Evolutionary conservation across 23 tunicate genomes (phyloP), one percentile per base, ranked within the genome.

Genomic region (Ciona savignyi): DNA sequence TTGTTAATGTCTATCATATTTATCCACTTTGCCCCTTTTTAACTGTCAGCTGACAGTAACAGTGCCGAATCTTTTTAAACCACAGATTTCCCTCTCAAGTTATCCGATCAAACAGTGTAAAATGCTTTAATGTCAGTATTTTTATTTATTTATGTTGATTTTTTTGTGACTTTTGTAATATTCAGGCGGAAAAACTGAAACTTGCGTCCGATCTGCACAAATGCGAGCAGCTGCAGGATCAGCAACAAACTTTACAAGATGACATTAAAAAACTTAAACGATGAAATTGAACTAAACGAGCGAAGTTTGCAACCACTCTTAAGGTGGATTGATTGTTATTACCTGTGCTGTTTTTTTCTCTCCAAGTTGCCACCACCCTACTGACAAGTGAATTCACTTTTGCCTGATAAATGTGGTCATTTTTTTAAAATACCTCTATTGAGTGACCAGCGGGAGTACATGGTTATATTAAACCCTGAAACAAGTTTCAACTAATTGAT

Each of bases 181-280:
- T 49, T 22, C 70, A 91, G 90, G 83, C 48, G 26, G 83, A 80
- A 22, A 91, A 91, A 67, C 30, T 91, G 32, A 32, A 84, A 35
- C 67, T 91, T 0, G 74, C 91, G 0, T 24, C 76, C n/a, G 83
- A 91, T 62, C 74, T 84, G 2, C 88, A 91, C 51, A 91, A 91
- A 67, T 70, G 76, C 34, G 79, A 84, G 29, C 91, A 85, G 49
- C 67, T 91, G 65, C 74, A 77, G 32, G 78, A 77, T 28, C 23
- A 4, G 24, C 66, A 70, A 6, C 68, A 63, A 34, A 4, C 33
- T 31, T 60, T 70, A 23, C 6, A 27, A 33, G 61, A 60, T 34
- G 82, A 83, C 32, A 71, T 49, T 83, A 33, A 21, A 33, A 48
- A 77, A 65, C 23, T 0, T 64, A 9, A 51, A 76, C 25, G 34